phyloP scores from a whole-genome alignment of 2,888 invertebrate genomes.

The Coelinius sp. region DNA sequence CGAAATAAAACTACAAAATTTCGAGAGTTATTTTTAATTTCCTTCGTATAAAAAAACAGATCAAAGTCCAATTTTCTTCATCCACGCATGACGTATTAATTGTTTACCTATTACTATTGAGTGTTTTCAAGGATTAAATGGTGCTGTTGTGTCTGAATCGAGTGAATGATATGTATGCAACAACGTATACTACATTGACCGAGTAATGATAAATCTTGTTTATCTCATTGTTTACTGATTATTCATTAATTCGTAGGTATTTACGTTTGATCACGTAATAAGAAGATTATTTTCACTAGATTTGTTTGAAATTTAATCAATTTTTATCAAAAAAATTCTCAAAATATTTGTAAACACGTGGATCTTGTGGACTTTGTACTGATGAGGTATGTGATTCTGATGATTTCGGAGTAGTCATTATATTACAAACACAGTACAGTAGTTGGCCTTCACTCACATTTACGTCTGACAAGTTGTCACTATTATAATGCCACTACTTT shows the following conservation, averaged over 20 bases:
- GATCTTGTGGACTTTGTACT: conserved; percentile 7
- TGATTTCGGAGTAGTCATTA: conserved; percentile 7
- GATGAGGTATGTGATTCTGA: conserved; percentile 3
- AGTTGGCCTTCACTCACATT: conserved; percentile 18
- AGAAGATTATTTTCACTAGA: too few relatives aligned
- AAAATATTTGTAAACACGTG: neutral
- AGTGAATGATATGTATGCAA: neutral
- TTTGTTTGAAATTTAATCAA: neutral
- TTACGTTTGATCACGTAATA: neutral
- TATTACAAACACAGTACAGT: neutral
- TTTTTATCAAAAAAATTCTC: neutral
- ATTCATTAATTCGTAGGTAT: neutral
- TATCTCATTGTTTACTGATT: neutral
- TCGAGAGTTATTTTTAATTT: neutral
- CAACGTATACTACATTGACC: neutral
- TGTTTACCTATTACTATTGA: neutral
- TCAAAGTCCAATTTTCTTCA: neutral
- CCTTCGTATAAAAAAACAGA: neutral
- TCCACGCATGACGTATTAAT: neutral
- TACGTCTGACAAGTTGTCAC: conserved; percentile 1
- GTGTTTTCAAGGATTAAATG: neutral
- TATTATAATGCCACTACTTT: neutral
- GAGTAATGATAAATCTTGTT: neutral
- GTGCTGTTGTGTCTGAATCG: neutral
- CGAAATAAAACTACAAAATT: neutral